These are phyloP conservation scores for Heteromyza rotundicornis DNA, from an alignment of 2,888 invertebrate species.

Conservation along the genomic window DNA sequence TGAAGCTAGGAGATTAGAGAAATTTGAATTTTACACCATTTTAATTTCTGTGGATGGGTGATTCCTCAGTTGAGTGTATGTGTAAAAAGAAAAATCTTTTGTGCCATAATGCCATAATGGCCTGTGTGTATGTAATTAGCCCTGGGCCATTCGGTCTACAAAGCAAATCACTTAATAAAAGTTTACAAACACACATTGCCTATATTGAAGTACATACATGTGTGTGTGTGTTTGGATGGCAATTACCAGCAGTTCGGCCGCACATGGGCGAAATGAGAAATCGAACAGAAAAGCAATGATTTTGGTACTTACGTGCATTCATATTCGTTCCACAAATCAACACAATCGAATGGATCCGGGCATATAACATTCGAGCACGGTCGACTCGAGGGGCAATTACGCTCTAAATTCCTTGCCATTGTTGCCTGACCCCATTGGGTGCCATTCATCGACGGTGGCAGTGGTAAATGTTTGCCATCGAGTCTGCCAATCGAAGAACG, in stretches of 20 bases:
- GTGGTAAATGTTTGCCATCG: slow-evolving; percentile 91
- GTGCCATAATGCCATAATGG: no score
- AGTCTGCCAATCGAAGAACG: slow-evolving; percentile 66
- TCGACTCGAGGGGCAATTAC: slow-evolving; percentile 93
- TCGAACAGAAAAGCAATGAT: not conserved
- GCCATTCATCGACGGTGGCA: slow-evolving; percentile 93
- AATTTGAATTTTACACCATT: no score
- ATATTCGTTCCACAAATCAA: slow-evolving; percentile 96
- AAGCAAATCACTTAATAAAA: no score
- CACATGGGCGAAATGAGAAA: no score
- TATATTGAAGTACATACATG: not conserved
- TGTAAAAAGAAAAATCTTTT: no score
- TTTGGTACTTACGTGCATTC: slow-evolving; percentile 92
- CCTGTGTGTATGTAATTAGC: no score
- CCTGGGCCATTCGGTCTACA: no score
- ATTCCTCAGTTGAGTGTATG: no score
- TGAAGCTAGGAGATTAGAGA: no score
- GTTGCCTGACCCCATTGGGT: slow-evolving; percentile 95
- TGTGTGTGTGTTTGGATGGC: not conserved
- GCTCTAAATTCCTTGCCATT: slow-evolving; percentile 87
- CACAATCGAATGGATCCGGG: slow-evolving; percentile 92
- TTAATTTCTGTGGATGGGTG: no score
- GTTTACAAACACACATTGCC: no score
- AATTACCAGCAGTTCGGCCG: no score
- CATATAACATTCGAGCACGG: slow-evolving; percentile 94